Evolutionary conservation across 2,113 vertebrate genomes (phyloP).

Genomic region (Numenius arquata): DNA sequence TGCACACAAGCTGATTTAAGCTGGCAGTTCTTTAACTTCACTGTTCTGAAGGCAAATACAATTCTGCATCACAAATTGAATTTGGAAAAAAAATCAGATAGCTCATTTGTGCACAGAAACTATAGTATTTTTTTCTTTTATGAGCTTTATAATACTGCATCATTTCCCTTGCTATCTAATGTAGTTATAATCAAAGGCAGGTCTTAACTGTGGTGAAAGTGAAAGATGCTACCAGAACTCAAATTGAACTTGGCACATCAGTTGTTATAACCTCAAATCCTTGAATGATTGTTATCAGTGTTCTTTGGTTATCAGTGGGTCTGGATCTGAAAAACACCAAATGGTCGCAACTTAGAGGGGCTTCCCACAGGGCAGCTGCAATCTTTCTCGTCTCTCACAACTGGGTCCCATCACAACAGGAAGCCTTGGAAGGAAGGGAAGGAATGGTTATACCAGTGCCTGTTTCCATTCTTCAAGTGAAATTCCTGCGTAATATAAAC

Average conservation of each 20-base stretch:
- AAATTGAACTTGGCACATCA: not conserved
- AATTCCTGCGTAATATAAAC: not conserved
- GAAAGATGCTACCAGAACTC: not conserved
- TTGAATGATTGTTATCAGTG: not conserved
- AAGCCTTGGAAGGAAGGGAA: not conserved
- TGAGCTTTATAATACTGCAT: not conserved
- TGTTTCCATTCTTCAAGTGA: constrained; percentile 28
- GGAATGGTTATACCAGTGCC: not conserved
- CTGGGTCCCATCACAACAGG: not conserved
- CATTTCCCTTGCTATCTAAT: not conserved
- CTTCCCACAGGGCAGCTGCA: not conserved
- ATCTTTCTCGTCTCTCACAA: not conserved
- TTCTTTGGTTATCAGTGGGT: not conserved
- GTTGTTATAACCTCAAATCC: not conserved
- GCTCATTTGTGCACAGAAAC: not conserved
- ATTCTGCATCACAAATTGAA: not conserved
- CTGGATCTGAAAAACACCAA: not conserved
- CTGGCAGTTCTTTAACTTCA: not conserved
- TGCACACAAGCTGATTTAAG: not conserved
- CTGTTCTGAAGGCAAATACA: not conserved
- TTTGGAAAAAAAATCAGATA: not conserved
- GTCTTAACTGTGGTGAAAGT: not conserved
- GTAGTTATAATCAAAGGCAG: not conserved
- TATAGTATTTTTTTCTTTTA: not conserved
- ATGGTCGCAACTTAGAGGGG: not conserved